Evolutionary conservation across 1,140 invertebrate genomes (phyloP).

Genomic region (Platyscapa corneri): DNA sequence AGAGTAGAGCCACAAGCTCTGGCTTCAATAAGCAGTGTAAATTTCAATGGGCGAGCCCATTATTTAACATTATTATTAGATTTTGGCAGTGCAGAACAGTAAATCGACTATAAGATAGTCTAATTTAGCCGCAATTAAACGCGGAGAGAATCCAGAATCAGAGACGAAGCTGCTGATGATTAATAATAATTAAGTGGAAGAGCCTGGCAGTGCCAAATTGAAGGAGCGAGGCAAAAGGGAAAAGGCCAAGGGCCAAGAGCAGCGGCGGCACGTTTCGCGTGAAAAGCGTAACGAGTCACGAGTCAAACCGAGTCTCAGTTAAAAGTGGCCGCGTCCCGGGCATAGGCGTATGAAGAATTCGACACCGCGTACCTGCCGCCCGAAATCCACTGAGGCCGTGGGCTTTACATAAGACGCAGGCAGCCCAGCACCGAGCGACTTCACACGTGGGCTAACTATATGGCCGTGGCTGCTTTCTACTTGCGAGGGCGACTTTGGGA

Average conservation of each 20-base stretch:
- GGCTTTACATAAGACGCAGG: not conserved
- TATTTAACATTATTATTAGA: too few species aligned
- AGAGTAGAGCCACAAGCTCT: too few species aligned
- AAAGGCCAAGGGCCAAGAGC: too few species aligned
- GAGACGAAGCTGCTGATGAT: not conserved
- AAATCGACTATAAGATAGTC: not conserved
- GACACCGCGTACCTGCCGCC: not conserved
- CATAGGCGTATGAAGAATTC: not conserved
- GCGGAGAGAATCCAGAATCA: not conserved
- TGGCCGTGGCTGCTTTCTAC: slow-evolving; percentile 66
- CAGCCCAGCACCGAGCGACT: not conserved
- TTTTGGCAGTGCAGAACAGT: not conserved
- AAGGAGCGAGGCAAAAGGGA: too few species aligned
- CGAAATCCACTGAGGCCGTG: not conserved
- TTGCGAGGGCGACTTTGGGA: slow-evolving; percentile 58
- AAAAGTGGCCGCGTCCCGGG: too few species aligned
- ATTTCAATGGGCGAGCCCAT: not conserved
- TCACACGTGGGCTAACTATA: slow-evolving; percentile 63
- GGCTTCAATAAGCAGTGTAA: not conserved
- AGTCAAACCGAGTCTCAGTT: too few species aligned
- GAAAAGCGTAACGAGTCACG: too few species aligned
- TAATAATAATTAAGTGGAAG: not conserved
- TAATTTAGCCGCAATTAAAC: not conserved
- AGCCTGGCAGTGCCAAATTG: too few species aligned
- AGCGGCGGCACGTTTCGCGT: too few species aligned